A percentile compares a stretch with the other conserved stretches of the same genome.
phyloP scores from a whole-genome alignment of 2,888 invertebrate genomes.

The Mamestra brassicae region DNA sequence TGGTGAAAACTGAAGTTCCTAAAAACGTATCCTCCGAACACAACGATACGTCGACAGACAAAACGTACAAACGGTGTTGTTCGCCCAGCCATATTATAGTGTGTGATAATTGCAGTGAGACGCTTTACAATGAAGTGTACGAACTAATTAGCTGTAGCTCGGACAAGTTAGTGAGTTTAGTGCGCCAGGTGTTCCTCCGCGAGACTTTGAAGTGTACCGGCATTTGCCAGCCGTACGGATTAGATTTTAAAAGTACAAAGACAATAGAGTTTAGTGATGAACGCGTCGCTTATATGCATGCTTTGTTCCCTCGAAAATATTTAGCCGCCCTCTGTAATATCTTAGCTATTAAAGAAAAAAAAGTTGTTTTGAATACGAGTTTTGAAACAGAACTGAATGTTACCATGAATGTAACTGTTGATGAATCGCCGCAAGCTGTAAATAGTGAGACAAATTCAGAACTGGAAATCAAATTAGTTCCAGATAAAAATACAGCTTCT shows the following conservation, averaged over 20 bases:
- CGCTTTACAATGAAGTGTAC: slow-evolving; percentile 93
- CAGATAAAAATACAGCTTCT: slow-evolving; percentile 79
- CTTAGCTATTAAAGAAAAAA: slow-evolving; percentile 92
- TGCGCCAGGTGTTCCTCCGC: slow-evolving; percentile 91
- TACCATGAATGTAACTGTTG: slow-evolving; percentile 86
- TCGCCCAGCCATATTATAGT: slow-evolving; percentile 94
- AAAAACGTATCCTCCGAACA: slow-evolving; percentile 91
- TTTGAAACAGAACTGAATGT: slow-evolving; percentile 89
- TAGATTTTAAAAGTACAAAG: slow-evolving; percentile 91
- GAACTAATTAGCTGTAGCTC: slow-evolving; percentile 94
- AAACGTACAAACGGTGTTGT: slow-evolving; percentile 91
- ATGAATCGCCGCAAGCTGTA: slow-evolving; percentile 79
- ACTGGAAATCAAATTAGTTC: slow-evolving; percentile 80
- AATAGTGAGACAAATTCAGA: slow-evolving; percentile 82
- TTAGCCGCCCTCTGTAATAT: slow-evolving; percentile 95
- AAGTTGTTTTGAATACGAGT: slow-evolving; percentile 92
- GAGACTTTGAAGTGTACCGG: slow-evolving; percentile 92
- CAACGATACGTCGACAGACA: slow-evolving; percentile 85
- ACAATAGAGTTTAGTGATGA: slow-evolving; percentile 87
- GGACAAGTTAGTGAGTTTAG: slow-evolving; percentile 91
- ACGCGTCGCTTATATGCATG: slow-evolving; percentile 91
- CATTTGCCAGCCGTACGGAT: slow-evolving; percentile 91
- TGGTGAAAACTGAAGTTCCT: slow-evolving; percentile 93
- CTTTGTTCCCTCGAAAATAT: slow-evolving; percentile 92
- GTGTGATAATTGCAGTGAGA: slow-evolving; percentile 94